phyloP scores from a whole-genome alignment of 1,140 invertebrate species.

The Trissolcus basalis region DNA sequence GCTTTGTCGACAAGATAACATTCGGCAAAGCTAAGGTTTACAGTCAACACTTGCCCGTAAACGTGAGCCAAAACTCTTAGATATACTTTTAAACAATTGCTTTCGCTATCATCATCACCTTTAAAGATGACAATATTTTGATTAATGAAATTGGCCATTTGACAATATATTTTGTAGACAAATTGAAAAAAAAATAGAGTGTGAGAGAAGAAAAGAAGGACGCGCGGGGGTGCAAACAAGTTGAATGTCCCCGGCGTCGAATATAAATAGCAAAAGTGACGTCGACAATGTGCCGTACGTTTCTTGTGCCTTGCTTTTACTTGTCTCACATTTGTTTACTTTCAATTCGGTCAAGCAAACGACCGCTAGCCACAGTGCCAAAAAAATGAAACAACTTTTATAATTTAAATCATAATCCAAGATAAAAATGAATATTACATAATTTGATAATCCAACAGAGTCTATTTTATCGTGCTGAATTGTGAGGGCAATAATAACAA shows the following conservation, averaged over 20 bases:
- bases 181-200: conserved; percentile 20
- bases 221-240: conserved; percentile 64
- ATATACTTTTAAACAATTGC: too few species aligned
- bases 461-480: too few species aligned
- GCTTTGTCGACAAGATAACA: conserved; percentile 51
- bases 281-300: conserved; percentile 48
- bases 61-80: conserved; percentile 11
- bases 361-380: too few species aligned
- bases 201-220: conserved; percentile 11
- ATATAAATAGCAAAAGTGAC: conserved; percentile 67
- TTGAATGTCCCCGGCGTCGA: conserved; percentile 67
- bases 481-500: too few species aligned
- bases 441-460: too few species aligned
- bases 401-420: too few species aligned
- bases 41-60: conserved; percentile 40
- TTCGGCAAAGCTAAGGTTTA: conserved; percentile 43
- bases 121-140: too few species aligned
- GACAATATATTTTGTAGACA: conserved; percentile 9
- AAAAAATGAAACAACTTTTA: too few species aligned
- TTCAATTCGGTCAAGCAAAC: too few species aligned
- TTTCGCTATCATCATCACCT: too few species aligned
- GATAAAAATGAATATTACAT: too few species aligned
- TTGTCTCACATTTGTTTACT: conserved; percentile 29
- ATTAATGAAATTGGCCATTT: too few species aligned
- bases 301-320: conserved; percentile 59